Base-by-base conservation (phyloP, 2,797 vertebrate genomes). In the Parauchenoglanis punctatus region DNA sequence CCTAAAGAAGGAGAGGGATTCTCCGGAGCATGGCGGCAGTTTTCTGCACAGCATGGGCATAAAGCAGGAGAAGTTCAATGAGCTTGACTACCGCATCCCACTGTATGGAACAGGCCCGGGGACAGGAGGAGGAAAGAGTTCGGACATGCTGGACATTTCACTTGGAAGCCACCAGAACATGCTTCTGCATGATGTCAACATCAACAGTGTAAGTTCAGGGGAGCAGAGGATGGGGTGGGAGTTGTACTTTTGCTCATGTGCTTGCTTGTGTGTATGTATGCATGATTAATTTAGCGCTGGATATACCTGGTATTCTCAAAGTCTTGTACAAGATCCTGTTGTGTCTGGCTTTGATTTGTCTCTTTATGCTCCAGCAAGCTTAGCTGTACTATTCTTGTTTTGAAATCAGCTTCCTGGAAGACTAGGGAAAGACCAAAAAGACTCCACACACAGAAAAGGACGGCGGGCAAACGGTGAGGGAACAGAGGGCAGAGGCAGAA, bases 1-100 rank as follows among this genome's bases (percentile, higher is more conserved):
- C 94, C 96, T 99, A 89, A 99, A 99, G 94, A 99, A 99, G 92
- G 98, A 99, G 93, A 96, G 97, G 0, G 95, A 97, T 94, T 98
- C 97, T 81, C 96, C 96, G 12, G 95, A 95, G 54, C 95, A 95
- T 88, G 93, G 92, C 1, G 94, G 94, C n/a, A 91, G 95, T 88
- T 96, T 96, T 93, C 95, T 96, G 59, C 96, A 97, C 88, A 95
- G 95, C 91, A 96, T 99, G 93, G 98, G 97, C 94, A 98, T 99
- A 93, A 99, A 99, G 90, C 98, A 99, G 91, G 98, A 99, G 94
- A 97, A 98, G 87, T 94, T 97, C 76, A 97, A 94, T 0, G 98
- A 99, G 81, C 95, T 97, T 77, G 98, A 99, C 91, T 96, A 96
- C 90, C 93, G 97, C 92, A 93, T 97, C 95, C 93, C 96, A 86